Evolutionary conservation across 2,888 invertebrate species (phyloP).

Genomic region (Hirtodrosophila cameraria): DNA sequence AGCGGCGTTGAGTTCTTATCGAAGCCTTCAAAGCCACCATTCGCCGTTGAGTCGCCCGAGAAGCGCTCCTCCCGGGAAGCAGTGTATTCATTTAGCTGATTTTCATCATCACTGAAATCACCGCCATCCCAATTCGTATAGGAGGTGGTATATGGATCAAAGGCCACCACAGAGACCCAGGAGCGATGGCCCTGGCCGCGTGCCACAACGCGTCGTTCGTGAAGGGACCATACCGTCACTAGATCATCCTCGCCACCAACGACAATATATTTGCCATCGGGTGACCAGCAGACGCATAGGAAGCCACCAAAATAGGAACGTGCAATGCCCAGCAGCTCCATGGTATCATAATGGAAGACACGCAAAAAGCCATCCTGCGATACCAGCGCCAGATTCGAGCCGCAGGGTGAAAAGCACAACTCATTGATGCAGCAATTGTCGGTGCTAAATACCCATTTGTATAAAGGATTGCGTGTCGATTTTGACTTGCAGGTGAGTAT

Average conservation of each 20-base stretch:
- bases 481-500: constrained; percentile 98
- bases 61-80: constrained; percentile 69
- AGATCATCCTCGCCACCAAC: constrained; percentile 99
- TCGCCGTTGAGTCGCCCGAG: constrained; percentile 76
- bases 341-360: constrained; percentile 98
- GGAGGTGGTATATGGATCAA: constrained; percentile 93
- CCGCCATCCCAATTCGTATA: constrained; percentile 87
- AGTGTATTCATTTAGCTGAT: constrained; percentile 83
- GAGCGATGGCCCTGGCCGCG: constrained; percentile 98
- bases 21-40: constrained; percentile 80
- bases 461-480: constrained; percentile 97
- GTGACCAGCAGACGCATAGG: constrained; percentile 98
- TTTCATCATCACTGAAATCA: constrained; percentile 87
- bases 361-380: constrained; percentile 97
- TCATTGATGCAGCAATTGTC: constrained; percentile 96
- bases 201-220: constrained; percentile 97
- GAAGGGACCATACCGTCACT: constrained; percentile 98
- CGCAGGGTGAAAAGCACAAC: constrained; percentile 98
- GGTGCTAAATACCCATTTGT: constrained; percentile 93
- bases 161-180: constrained; percentile 98
- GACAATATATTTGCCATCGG: constrained; percentile 96
- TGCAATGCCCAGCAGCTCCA: constrained; percentile 97
- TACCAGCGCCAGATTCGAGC: constrained; percentile 95
- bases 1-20: constrained; percentile 82
- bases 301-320: constrained; percentile 99